Base-by-base conservation (phyloP, 2,113 vertebrate species). In the Isurus oxyrinchus region DNA sequence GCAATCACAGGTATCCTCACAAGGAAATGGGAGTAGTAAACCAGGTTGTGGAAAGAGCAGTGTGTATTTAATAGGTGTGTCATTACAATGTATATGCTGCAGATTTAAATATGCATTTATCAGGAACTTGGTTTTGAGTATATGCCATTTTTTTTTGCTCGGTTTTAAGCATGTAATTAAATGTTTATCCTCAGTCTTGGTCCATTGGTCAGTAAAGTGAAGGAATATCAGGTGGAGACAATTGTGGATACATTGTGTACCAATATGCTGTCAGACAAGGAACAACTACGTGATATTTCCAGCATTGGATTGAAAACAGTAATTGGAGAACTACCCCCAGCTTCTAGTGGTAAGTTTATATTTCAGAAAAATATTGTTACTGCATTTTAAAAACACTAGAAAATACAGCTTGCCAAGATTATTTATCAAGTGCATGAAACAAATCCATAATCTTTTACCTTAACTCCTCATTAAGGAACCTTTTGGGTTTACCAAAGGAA, bases 261-360 rank as follows among this genome's bases (percentile, higher is more conserved):
- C 97, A 99, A 99, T 97, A 99, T 99, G 99, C 98, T 99, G 97
- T 99, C 99, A 53, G 99, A 99, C 98, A 99, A 99, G 97, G 99
- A 99, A 79, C 99, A 99, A 96, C 98, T 99, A 84, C 97, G 99
- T 97, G 99, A 99, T 97, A 99, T 99, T 98, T 99, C 99, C 96
- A 99, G 99, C 97, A 99, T 99, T 97, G 99, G 99, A 96, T 98
- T 99, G 97, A 99, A 99, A 97, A 99, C 99, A 44, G 99, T 99
- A 94, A 99, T 99, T 96, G 99, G 99, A 97, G 99, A 99, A 97
- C 98, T 99, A n/a, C 99, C 99, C 35, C 99, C 99, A 19, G 99
- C 99, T 96, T 99, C 99, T 97, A 99, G 99, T 97, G 99, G 98
- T 99, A 98, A 99, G 98, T 59, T 63, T 76, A 55, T 76, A 27